A percentile compares a stretch with the other conserved stretches of the same genome.
These are phyloP conservation scores for Apostichopus californicus DNA, from an alignment of 35 echinoderm and acorn worm species.

Conservation along the genomic window DNA sequence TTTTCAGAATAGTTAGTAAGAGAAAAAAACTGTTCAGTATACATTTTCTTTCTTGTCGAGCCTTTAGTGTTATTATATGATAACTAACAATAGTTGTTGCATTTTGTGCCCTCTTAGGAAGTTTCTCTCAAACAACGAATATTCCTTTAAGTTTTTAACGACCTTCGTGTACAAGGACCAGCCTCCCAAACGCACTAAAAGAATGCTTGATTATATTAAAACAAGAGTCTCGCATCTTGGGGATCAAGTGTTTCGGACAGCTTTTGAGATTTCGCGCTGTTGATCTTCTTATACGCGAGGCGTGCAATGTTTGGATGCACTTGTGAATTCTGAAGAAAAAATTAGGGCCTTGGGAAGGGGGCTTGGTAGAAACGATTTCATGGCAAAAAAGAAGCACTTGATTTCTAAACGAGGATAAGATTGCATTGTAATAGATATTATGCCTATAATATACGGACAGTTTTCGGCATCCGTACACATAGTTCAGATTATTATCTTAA, in stretches of 20 bases:
- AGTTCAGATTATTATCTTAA: no score
- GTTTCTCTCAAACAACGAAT: not conserved
- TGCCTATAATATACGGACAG: no score
- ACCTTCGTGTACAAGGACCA: not conserved
- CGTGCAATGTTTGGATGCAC: not conserved
- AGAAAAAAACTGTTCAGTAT: no score
- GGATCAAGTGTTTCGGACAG: not conserved
- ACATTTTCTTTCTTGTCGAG: no score
- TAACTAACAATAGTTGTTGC: no score
- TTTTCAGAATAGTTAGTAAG: no score
- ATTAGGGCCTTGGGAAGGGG: not conserved
- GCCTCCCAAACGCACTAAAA: not conserved
- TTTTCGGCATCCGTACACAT: no score
- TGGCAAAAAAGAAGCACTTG: not conserved
- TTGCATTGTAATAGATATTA: not conserved
- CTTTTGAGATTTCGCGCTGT: not conserved
- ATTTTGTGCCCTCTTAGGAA: no score
- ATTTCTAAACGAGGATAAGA: not conserved
- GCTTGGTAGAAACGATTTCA: not conserved
- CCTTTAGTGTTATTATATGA: no score
- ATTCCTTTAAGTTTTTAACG: not conserved
- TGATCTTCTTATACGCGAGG: not conserved
- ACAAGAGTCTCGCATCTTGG: not conserved
- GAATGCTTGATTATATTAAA: not conserved
- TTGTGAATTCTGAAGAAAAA: not conserved